phyloP scores from a whole-genome alignment of 2,888 invertebrate species.

The Formica aserva region DNA sequence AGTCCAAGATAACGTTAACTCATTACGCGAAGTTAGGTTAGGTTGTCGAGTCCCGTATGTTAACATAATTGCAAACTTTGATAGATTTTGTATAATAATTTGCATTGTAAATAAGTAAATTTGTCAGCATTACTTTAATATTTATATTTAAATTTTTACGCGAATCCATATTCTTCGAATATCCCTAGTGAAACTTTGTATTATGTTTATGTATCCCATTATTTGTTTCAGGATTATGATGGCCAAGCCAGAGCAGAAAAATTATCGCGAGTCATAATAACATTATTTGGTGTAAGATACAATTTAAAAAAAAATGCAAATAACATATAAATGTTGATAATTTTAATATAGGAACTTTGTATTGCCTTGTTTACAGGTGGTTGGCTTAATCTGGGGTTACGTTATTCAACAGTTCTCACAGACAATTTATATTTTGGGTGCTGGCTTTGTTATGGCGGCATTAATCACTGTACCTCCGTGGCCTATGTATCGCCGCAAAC shows the following conservation, averaged over 20 bases:
- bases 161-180: neutral
- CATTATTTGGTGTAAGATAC: slow-evolving; percentile 92
- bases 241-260: slow-evolving; percentile 96
- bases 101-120: neutral
- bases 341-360: neutral
- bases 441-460: slow-evolving; percentile 95
- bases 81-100: neutral
- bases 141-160: neutral
- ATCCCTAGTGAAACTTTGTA: neutral
- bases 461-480: slow-evolving; percentile 98
- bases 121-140: neutral
- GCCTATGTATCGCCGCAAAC: slow-evolving; percentile 96
- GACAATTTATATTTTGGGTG: slow-evolving; percentile 96
- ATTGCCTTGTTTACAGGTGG: slow-evolving; percentile 86
- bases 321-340: neutral
- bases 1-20: neutral
- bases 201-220: neutral
- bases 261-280: slow-evolving; percentile 95
- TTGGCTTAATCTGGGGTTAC: slow-evolving; percentile 97
- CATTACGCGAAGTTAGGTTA: slow-evolving; percentile 37
- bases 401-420: slow-evolving; percentile 98
- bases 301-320: neutral
- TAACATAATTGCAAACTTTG: slow-evolving; percentile 23
- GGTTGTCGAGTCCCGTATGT: slow-evolving; percentile 58
- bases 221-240: slow-evolving; percentile 91